Conservation (phyloP, 2,797 vertebrate species). For the Tamandua tetradactyla region DNA sequence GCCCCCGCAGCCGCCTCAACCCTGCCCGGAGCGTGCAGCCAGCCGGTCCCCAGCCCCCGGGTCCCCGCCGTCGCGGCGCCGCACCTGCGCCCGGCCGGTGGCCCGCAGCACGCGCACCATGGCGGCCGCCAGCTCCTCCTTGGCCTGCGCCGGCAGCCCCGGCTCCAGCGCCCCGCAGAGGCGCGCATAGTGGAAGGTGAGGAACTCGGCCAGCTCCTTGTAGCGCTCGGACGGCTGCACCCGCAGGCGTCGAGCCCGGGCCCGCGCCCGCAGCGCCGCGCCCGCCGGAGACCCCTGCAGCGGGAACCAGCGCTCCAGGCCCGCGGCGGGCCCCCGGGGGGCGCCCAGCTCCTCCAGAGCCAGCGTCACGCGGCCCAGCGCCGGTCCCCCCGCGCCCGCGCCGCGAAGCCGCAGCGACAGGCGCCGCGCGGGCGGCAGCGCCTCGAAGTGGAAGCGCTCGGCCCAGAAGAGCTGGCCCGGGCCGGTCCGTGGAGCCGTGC, state of each 20-base stretch:
- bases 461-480: slow-evolving; percentile 92
- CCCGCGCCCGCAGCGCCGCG: slow-evolving; percentile 89
- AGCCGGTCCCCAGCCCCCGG: not conserved
- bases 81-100: slow-evolving; percentile 95
- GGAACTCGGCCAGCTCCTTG: slow-evolving; percentile 96
- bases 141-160: slow-evolving; percentile 90
- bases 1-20: not conserved
- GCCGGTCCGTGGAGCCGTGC: slow-evolving; percentile 87
- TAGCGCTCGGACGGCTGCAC: slow-evolving; percentile 94
- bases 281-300: slow-evolving; percentile 85
- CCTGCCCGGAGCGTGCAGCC: not conserved
- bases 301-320: slow-evolving; percentile 92
- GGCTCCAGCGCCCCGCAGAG: slow-evolving; percentile 92
- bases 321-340: slow-evolving; percentile 68
- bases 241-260: slow-evolving; percentile 90
- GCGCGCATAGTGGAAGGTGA: slow-evolving; percentile 92
- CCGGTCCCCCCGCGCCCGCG: slow-evolving; percentile 83
- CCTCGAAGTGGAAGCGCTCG: slow-evolving; percentile 93
- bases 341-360: slow-evolving; percentile 86
- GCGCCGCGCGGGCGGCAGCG: slow-evolving; percentile 89
- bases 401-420: slow-evolving; percentile 89
- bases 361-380: slow-evolving; percentile 89
- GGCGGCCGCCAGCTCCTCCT: slow-evolving; percentile 93
- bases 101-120: slow-evolving; percentile 94
- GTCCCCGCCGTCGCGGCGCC: fast-evolving